Evolutionary conservation across 2,113 vertebrate species (phyloP).

Genomic region (Patagioenas fasciata): DNA sequence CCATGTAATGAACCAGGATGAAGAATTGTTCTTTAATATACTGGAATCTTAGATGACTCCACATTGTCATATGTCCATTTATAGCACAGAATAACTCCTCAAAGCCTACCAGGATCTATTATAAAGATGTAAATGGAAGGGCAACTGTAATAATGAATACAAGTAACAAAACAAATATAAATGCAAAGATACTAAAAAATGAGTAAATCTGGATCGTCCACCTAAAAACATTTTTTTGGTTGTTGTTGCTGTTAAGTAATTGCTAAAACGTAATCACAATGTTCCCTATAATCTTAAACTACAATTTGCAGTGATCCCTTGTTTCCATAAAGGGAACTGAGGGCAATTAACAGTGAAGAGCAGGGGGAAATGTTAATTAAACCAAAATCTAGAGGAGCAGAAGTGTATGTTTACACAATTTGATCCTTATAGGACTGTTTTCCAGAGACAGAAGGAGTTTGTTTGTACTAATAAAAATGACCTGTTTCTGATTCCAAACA

Average conservation of each 20-base stretch:
- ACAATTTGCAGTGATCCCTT: background rate
- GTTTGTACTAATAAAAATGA: slow-evolving; percentile 35
- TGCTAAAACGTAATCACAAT: background rate
- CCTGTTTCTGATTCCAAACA: background rate
- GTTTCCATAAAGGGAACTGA: background rate
- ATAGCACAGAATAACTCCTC: background rate
- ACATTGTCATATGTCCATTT: background rate
- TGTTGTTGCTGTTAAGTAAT: background rate
- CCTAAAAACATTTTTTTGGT: background rate
- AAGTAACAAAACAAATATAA: background rate
- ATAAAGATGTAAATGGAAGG: background rate
- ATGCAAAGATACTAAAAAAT: background rate
- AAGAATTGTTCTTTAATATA: background rate
- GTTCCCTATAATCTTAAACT: background rate
- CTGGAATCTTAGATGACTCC: background rate
- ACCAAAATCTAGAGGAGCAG: slow-evolving; percentile 13
- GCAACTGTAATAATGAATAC: background rate
- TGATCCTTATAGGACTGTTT: slow-evolving; percentile 8
- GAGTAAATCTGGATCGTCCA: background rate
- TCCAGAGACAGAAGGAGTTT: slow-evolving; percentile 5
- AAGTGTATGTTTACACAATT: slow-evolving; percentile 30
- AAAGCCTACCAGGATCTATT: background rate
- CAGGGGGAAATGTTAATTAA: slow-evolving; percentile 37
- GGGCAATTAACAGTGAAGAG: slow-evolving; percentile 31
- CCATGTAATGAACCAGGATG: background rate